Evolutionary conservation across 2,113 vertebrate species (phyloP).

Genomic region (Dermatemys mawii): DNA sequence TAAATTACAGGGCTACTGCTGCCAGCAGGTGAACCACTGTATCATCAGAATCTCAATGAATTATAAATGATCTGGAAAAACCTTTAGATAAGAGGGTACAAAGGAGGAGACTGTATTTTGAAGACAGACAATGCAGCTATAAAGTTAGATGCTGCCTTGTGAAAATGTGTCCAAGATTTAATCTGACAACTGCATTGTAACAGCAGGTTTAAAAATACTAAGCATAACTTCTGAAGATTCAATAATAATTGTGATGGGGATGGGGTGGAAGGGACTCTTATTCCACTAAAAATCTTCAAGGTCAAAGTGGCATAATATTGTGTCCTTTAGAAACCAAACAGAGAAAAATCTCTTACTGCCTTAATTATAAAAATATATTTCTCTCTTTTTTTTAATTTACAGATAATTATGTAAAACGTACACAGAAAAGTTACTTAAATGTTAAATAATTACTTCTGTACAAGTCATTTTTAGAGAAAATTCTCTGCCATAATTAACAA

Average conservation of each 20-base stretch:
- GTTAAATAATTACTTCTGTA: conserved; percentile 29
- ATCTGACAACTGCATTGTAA: neutral
- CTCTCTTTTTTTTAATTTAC: neutral
- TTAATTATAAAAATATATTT: neutral
- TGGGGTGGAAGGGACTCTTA: neutral
- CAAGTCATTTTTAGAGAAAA: conserved; percentile 48
- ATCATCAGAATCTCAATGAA: conserved; percentile 53
- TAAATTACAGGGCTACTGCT: conserved; percentile 7
- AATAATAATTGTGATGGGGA: conserved; percentile 1
- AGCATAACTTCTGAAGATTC: neutral
- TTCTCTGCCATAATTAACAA: neutral
- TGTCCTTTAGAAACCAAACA: neutral
- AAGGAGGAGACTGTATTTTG: conserved; percentile 32
- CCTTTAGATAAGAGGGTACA: conserved; percentile 52
- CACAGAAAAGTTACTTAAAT: neutral
- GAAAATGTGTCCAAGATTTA: neutral
- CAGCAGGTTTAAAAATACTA: conserved; percentile 7
- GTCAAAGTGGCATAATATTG: neutral
- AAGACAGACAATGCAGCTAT: conserved; percentile 33
- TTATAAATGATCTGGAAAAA: conserved; percentile 48
- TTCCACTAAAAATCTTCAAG: neutral
- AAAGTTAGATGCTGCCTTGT: conserved; percentile 10
- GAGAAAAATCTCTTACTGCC: rapidly evolving
- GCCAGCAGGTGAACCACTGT: conserved; percentile 35
- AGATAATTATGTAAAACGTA: neutral